Conservation (phyloP, 2,113 vertebrate species). For the Hyla sarda region DNA sequence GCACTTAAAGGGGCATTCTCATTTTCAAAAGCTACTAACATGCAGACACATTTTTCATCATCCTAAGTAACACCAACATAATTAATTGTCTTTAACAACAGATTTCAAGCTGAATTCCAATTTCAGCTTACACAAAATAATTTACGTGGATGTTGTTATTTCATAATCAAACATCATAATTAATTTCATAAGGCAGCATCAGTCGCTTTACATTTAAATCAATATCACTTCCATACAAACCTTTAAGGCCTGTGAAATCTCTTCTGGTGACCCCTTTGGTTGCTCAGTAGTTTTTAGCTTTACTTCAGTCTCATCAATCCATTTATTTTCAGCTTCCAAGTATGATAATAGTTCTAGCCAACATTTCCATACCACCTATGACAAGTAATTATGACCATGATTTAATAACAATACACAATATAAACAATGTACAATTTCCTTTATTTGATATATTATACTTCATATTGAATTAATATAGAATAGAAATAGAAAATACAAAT, state of each 20-base stretch:
- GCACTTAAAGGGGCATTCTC: no score
- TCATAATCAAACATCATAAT: background rate
- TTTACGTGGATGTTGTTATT: background rate
- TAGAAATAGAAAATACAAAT: no score
- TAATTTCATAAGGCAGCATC: background rate
- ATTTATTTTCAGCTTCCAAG: conserved; percentile 90
- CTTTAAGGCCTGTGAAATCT: conserved; percentile 84
- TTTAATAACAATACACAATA: no score
- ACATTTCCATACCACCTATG: conserved; percentile 95
- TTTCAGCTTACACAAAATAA: background rate
- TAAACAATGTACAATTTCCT: background rate
- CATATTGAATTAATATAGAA: background rate
- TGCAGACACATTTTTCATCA: background rate
- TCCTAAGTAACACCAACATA: background rate
- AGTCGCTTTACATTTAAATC: background rate
- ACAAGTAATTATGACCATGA: background rate
- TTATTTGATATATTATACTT: background rate
- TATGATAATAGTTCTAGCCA: conserved; percentile 92
- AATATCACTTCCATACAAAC: conserved; percentile 68
- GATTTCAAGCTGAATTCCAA: background rate
- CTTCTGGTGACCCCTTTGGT: conserved; percentile 83
- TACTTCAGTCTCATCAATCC: conserved; percentile 88
- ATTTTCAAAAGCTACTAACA: no score
- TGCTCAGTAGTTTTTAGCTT: conserved; percentile 88
- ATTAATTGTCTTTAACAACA: background rate